Base-by-base conservation (phyloP, 2,888 invertebrate species). In the Odontocolon sp. region DNA sequence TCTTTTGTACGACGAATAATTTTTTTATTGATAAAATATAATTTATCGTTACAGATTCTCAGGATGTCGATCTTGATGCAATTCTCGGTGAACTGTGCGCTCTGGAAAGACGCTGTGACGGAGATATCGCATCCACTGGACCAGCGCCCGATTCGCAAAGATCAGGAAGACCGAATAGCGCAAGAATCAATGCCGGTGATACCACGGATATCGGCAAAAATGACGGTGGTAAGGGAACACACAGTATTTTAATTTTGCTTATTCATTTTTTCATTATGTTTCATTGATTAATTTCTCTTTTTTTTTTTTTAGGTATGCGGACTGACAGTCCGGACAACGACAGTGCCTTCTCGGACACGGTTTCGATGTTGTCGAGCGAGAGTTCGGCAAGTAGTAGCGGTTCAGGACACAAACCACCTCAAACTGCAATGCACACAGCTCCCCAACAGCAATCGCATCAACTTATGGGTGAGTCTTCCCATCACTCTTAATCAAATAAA, bases 321-420 rank as follows among this genome's bases (percentile, higher is more conserved):
- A 96, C 97, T 9, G 98, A 98, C 87, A 97, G 97, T 64, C 98
- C 98, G 0, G 99, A 99, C 91, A 98, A 98, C 91, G 99, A 99
- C 91, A 98, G 98, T 8, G 99, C 99, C 11, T 99, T 98, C 91
- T 98, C 98, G 86, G 99, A 99, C 91, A 98, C 97, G 79, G 97
- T 98, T 73, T 97, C 97, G 23, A 95, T 98, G 94, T 91, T 97
- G 79, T 97, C 97, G 23, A 96, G 96, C 83, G 98, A 98, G 91
- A 98, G 98, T 40, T 98, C 98, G 3, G 97, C 98, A 21, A 98
- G 97, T 57, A 97, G 97, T 87, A 96, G 96, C 79, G 95, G 96
- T 85, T 93, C 93, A 42, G 92, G 93, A 52, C 91, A 92, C 78
- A 93, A 93, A 86, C 92, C 92, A 80, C 91, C 90, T 83, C 90